phyloP scores from a whole-genome alignment of 2,797 vertebrate species.

The Mormyrus proboscirostris region DNA sequence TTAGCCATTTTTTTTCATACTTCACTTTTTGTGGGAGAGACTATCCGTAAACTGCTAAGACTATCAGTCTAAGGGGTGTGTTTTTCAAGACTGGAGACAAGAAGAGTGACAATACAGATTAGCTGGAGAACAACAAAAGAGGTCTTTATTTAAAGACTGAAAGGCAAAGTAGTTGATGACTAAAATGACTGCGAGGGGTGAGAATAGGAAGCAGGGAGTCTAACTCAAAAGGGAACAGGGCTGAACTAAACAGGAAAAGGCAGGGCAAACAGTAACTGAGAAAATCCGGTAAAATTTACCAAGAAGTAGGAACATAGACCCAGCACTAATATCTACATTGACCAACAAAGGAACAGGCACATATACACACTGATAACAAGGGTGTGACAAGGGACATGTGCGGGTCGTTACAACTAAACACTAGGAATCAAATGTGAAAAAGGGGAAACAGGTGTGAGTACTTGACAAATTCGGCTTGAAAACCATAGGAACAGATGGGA shows the following conservation, averaged over 20 bases:
- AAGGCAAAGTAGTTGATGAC: background rate
- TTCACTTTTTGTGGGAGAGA: slow-evolving; percentile 38
- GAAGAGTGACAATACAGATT: background rate
- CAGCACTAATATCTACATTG: background rate
- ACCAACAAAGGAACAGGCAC: background rate
- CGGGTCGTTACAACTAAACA: background rate
- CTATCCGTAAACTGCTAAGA: slow-evolving; percentile 48
- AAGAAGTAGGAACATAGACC: background rate
- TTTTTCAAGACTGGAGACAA: background rate
- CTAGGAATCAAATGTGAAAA: background rate
- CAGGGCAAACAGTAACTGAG: background rate
- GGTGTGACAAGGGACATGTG: background rate
- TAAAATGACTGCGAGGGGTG: background rate
- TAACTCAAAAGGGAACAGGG: background rate
- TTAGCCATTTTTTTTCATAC: slow-evolving; percentile 26
- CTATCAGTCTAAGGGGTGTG: slow-evolving; percentile 47
- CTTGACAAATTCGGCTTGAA: slow-evolving; percentile 18
- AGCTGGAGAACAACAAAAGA: background rate
- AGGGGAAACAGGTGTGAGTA: background rate
- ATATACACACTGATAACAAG: background rate
- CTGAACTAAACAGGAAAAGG: background rate
- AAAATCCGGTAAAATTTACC: background rate
- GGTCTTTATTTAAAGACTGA: background rate
- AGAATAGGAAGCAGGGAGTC: background rate
- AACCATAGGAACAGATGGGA: background rate